Evolutionary conservation across 1,140 invertebrate species (phyloP).

Genomic region (Drosophila ambigua): DNA sequence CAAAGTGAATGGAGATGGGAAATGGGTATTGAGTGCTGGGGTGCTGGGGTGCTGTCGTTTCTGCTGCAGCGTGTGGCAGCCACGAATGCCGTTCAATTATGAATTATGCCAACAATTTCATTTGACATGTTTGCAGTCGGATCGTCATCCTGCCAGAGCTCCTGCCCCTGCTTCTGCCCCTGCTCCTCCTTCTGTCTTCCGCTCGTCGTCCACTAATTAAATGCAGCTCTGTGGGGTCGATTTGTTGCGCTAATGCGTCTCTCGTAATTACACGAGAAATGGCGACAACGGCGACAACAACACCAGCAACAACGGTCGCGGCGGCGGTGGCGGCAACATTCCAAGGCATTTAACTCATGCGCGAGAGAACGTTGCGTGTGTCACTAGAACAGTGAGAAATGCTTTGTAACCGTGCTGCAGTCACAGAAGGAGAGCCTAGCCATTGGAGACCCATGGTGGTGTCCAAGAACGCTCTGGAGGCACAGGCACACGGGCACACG

Average conservation of each 20-base stretch:
- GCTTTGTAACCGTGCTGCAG: constrained; percentile 46
- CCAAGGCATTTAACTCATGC: constrained; percentile 63
- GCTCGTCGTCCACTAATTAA: constrained; percentile 60
- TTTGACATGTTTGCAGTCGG: constrained; percentile 59
- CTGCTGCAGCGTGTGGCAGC: constrained; percentile 21
- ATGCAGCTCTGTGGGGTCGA: constrained; percentile 71
- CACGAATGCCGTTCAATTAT: constrained; percentile 74
- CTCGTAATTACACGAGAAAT: constrained; percentile 68
- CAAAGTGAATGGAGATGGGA: constrained; percentile 28
- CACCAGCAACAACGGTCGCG: not conserved
- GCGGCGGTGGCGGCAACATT: constrained; percentile 62
- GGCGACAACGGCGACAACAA: constrained; percentile 34
- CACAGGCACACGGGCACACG: constrained; percentile 4
- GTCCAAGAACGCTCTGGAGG: no score
- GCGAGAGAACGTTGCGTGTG: constrained; percentile 60
- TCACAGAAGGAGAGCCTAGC: not conserved
- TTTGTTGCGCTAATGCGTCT: constrained; percentile 76
- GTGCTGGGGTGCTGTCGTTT: no score
- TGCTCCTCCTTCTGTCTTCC: not conserved
- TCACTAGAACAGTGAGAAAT: constrained; percentile 71
- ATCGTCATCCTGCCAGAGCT: not conserved
- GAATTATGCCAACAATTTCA: constrained; percentile 77
- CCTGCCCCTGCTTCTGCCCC: constrained; percentile 3
- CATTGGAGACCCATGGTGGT: no score
- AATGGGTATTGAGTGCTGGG: not conserved